These are phyloP conservation scores for Smutsia gigantea DNA, from an alignment of 2,797 vertebrate species.

Conservation along the genomic window DNA sequence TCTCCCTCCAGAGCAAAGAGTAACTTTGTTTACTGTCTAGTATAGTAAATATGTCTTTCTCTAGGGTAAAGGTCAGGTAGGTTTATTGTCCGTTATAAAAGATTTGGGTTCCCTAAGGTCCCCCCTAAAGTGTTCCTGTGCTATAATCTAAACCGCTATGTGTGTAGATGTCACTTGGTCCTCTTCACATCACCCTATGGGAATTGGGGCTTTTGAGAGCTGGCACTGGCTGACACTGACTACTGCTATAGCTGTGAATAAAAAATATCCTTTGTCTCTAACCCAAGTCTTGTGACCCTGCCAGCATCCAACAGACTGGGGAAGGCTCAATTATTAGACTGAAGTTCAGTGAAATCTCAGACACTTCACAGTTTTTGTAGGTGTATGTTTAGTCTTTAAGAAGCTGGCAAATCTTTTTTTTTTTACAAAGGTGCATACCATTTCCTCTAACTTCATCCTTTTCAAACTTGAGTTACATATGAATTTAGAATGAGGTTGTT, in stretches of 20 bases:
- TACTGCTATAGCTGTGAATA: background rate
- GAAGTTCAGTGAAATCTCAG: background rate
- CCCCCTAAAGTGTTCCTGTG: background rate
- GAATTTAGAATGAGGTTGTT: background rate
- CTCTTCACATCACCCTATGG: background rate
- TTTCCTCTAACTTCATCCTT: background rate
- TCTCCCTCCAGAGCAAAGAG: background rate
- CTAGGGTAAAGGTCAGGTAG: background rate
- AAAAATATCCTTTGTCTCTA: background rate
- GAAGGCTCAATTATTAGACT: background rate
- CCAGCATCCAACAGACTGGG: background rate
- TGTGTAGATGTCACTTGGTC: background rate
- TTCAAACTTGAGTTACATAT: background rate
- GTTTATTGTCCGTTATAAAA: background rate
- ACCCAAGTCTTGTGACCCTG: background rate
- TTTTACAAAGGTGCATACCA: background rate
- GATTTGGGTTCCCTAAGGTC: background rate
- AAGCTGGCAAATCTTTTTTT: background rate
- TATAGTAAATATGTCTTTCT: background rate
- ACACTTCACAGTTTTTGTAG: background rate
- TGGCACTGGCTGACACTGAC: background rate
- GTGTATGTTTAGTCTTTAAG: background rate
- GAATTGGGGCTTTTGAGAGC: background rate
- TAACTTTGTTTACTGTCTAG: background rate
- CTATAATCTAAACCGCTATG: background rate